Evolutionary conservation across 2,797 vertebrate genomes (phyloP).

Genomic region (Cirrhinus mrigala): DNA sequence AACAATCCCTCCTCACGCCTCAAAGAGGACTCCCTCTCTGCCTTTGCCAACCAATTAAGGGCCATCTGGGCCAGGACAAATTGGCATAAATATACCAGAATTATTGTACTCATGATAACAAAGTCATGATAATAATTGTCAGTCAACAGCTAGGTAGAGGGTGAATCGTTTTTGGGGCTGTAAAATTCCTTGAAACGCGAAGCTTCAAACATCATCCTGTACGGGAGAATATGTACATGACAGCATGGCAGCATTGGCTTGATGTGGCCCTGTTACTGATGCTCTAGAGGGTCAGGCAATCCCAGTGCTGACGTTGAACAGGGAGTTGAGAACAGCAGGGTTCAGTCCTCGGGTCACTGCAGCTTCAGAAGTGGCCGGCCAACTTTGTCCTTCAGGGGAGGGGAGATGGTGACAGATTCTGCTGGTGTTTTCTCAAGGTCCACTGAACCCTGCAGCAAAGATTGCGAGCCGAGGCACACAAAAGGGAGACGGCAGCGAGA

Average conservation of each 20-base stretch:
- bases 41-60: constrained; percentile 96
- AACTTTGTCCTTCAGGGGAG: constrained; percentile 77
- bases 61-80: constrained; percentile 89
- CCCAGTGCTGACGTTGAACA: constrained; percentile 75
- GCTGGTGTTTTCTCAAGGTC: constrained; percentile 82
- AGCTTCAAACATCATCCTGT: constrained; percentile 9
- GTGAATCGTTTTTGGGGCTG: background rate
- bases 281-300: constrained; percentile 76
- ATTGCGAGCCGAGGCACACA: constrained; percentile 69
- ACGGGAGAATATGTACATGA: constrained; percentile 60
- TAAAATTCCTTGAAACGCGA: background rate
- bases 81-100: constrained; percentile 70
- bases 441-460: constrained; percentile 78
- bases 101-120: constrained; percentile 52
- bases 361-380: constrained; percentile 79
- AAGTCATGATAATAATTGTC: constrained; percentile 50
- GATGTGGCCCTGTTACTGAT: constrained; percentile 67
- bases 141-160: constrained; percentile 22
- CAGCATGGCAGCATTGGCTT: constrained; percentile 66
- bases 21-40: constrained; percentile 90
- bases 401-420: constrained; percentile 75
- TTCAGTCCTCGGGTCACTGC: constrained; percentile 79
- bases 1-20: constrained; percentile 94
- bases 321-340: constrained; percentile 78
- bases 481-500: constrained; percentile 61